These are phyloP conservation scores for Halocaridina rubra DNA, from an alignment of 2,888 invertebrate genomes.

Conservation along the genomic window DNA sequence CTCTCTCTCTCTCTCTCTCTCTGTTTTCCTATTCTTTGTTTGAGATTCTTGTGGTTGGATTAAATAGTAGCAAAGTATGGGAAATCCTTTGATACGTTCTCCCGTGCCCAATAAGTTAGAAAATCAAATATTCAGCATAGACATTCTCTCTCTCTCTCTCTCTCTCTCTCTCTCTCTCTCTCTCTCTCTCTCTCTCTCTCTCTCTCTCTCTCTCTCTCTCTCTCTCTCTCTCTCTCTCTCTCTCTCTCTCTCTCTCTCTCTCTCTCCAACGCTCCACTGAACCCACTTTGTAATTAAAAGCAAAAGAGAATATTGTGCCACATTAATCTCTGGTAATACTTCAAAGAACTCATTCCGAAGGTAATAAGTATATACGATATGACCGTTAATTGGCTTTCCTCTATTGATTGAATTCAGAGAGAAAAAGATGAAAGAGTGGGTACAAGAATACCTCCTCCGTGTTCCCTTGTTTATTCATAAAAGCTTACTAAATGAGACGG, in stretches of 20 bases:
- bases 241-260: neutral
- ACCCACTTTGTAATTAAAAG: neutral
- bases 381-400: neutral
- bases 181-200: neutral
- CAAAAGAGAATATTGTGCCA: neutral
- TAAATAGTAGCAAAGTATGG: too few relatives aligned
- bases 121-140: neutral
- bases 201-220: neutral
- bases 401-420: neutral
- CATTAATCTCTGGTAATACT: neutral
- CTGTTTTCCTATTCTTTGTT: neutral
- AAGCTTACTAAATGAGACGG: too few relatives aligned
- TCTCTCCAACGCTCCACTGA: neutral
- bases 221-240: neutral
- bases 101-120: too few relatives aligned
- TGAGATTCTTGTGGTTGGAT: too few relatives aligned
- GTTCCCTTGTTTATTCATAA: too few relatives aligned
- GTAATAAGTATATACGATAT: neutral
- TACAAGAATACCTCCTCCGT: too few relatives aligned
- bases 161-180: neutral
- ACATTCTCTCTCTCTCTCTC: neutral
- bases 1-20: neutral
- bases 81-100: too few relatives aligned
- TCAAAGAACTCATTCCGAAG: neutral
- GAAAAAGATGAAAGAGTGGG: too few relatives aligned